Evolutionary conservation across 1,140 invertebrate species (phyloP), one percentile per base, ranked within the genome.

Genomic region (Drosophila teissieri): DNA sequence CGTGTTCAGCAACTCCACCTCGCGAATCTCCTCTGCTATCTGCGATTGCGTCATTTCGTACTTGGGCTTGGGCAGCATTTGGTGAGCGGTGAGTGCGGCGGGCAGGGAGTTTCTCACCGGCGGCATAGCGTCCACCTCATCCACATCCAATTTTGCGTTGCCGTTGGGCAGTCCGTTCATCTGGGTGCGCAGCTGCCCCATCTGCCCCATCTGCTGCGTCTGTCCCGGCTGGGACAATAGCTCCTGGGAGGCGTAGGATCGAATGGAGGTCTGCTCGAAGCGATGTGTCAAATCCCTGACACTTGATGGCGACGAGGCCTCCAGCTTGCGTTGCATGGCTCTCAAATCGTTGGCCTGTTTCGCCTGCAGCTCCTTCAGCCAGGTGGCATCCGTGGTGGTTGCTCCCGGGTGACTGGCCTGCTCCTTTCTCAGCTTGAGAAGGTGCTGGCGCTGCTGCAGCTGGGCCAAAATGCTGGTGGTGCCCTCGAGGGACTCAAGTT

Each of bases 281-380:
- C 95, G 95, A 1, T 96, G 96, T 3, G 97, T 96, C 83, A 98
- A 94, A 91, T 97, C 96, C 92, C 96, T 42, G 93, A 95, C 82
- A 91, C 93, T 92, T 75, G 93, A 92, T 83, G 92, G 63, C 34
- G 84, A 78, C 7, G 68, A 49, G n/a, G 69, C 78, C 46, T 79
- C 80, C 53, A 74, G 76, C 36, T 91, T 90, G 8, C 79, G 74
- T 52, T 92, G 92, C 70, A 94, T 95, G 56, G 95, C 94, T 79
- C 94, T 94, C 45, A 95, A 92, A 37, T 95, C 95, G 7, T 94
- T 94, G 44, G 57, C 60, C 92, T 96, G 95, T 92, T 96, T 96
- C 2, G 95, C 95, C 92, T 97, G 96, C 12, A 97, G 84, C 88
- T 97, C 96, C 85, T 94, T 94, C 14, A 97, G 88, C 95, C 96